Base-by-base conservation (phyloP, 2,797 vertebrate species). In the Percopsis omiscomaycus region DNA sequence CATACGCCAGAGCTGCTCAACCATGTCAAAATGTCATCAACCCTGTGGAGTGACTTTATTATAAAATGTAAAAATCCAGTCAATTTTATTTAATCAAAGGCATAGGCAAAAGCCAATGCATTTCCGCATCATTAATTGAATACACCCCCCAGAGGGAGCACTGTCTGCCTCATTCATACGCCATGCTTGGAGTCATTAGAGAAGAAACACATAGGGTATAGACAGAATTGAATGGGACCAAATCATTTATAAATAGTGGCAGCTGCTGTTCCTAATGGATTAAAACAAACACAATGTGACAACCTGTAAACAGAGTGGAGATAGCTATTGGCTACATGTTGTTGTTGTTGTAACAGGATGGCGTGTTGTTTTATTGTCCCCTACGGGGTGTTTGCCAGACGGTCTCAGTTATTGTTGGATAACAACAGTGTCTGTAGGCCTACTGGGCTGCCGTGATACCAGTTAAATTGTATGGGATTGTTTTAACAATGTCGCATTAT, bases 51-150 rank as follows among this genome's bases (percentile, higher is more conserved):
- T 95, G 93, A 95, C 93, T 95, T 96, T 95, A 96, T 95, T 94
- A 95, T 93, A 94, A 95, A 96, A 95, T 95, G 92, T 94, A 94
- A 95, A 96, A 95, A 95, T 95, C 89, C 89, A 94, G 94, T 96
- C 93, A 94, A 91, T 95, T 95, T 96, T 94, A 95, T 95, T 96
- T 95, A 95, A 97, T 96, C 95, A 96, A 93, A 80, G 78, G 46
- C 12, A n/a, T 37, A 37, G 32, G 32, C 32, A 97, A 96, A 96
- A 95, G 93, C 93, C 92, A 93, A 95, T 93, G 91, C 92, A 90
- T 92, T 96, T 97, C 93, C 93, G 94, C 94, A 94, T 96, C 95
- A 96, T 95, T 96, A 96, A 94, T 95, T 94, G 93, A 91, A 89
- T 90, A 90, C 89, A 91, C 86, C 89, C 89, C 91, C 92, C 91